Evolutionary conservation across 1,140 invertebrate genomes (phyloP).

Genomic region (Drosophila lowei): DNA sequence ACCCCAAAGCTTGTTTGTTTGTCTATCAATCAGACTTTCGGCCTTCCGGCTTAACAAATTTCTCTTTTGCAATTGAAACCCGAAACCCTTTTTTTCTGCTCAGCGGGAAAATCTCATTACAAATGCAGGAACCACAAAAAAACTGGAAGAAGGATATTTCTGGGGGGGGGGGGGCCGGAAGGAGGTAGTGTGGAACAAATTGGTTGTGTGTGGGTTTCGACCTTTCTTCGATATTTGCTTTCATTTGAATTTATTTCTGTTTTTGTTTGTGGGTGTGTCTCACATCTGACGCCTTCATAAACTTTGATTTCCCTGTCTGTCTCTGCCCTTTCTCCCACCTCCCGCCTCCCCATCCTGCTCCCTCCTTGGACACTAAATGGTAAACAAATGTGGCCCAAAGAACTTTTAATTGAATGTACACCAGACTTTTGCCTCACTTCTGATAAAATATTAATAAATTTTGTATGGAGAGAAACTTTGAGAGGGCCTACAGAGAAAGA

Average conservation of each 20-base stretch:
- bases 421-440: constrained; percentile 24
- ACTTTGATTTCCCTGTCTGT: constrained; percentile 55
- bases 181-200: constrained; percentile 20
- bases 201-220: constrained; percentile 21
- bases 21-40: constrained; percentile 65
- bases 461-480: constrained; percentile 63
- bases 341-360: no score
- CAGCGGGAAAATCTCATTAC: constrained; percentile 50
- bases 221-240: constrained; percentile 44
- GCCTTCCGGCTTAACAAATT: constrained; percentile 44
- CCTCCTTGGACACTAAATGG: constrained; percentile 50
- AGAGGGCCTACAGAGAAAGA: constrained; percentile 21
- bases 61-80: constrained; percentile 51
- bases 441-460: constrained; percentile 72
- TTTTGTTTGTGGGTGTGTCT: constrained; percentile 19
- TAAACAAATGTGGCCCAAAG: constrained; percentile 64
- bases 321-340: not conserved
- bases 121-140: constrained; percentile 46
- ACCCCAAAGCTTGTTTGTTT: constrained; percentile 51
- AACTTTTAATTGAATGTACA: constrained; percentile 76
- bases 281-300: constrained; percentile 60
- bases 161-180: constrained; percentile 4
- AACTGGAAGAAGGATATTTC: constrained; percentile 1
- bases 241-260: constrained; percentile 34
- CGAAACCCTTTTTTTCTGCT: constrained; percentile 46